Conservation (phyloP, 2,888 invertebrate genomes). For the Dione juno region DNA sequence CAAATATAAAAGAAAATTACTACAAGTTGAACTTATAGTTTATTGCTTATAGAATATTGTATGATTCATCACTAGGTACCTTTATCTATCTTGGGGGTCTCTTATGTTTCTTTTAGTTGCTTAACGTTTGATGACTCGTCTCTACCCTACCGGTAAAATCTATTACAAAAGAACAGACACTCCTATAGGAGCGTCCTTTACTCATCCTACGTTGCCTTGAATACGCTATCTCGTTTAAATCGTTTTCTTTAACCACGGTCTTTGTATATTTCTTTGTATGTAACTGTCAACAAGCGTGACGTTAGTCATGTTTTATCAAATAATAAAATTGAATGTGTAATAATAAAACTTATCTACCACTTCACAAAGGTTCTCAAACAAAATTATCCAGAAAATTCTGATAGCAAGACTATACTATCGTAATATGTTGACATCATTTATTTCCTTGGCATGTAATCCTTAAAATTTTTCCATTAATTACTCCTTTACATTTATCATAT, state of each 20-base stretch:
- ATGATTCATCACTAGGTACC: neutral
- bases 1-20: too few relatives aligned
- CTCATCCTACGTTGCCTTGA: slow-evolving; percentile 19
- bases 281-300: neutral
- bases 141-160: neutral
- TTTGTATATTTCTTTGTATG: slow-evolving; percentile 1
- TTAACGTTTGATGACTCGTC: neutral
- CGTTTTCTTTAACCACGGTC: slow-evolving; percentile 1
- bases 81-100: neutral
- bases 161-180: slow-evolving; percentile 16
- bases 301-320: neutral
- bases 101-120: neutral
- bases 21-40: too few relatives aligned
- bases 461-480: slow-evolving; percentile 26
- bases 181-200: slow-evolving; percentile 22
- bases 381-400: slow-evolving; percentile 7
- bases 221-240: neutral
- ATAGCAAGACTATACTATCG: slow-evolving; percentile 10
- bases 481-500: neutral
- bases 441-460: slow-evolving; percentile 16
- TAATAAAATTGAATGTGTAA: neutral
- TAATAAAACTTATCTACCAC: slow-evolving; percentile 19
- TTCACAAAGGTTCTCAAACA: neutral
- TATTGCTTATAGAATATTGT: too few relatives aligned
- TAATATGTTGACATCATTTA: slow-evolving; percentile 20